Conservation (phyloP, 2,888 invertebrate species). For the Magallana nippona region DNA sequence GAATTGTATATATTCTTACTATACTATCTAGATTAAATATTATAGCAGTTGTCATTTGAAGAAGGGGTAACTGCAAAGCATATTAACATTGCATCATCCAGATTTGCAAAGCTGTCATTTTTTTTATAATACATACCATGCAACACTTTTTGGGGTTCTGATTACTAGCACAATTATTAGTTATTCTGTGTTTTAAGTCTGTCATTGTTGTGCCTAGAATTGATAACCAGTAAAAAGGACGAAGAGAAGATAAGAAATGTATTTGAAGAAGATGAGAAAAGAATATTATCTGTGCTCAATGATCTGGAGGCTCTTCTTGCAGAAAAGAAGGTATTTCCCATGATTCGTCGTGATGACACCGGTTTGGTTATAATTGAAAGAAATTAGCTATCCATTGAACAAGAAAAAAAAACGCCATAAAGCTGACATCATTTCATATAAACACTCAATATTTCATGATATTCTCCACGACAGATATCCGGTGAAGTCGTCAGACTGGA, state of each 20-base stretch:
- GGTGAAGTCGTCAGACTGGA: conserved; percentile 33
- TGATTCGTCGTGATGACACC: too few relatives aligned
- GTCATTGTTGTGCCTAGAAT: neutral
- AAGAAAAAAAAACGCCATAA: neutral
- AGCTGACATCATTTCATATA: neutral
- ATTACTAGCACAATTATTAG: too few relatives aligned
- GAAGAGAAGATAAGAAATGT: neutral
- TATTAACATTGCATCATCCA: too few relatives aligned
- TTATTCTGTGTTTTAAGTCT: too few relatives aligned
- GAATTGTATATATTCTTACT: too few relatives aligned
- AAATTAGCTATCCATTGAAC: neutral
- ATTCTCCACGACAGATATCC: conserved; percentile 14
- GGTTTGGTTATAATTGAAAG: neutral
- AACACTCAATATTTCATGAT: neutral
- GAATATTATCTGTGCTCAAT: neutral
- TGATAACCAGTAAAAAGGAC: neutral
- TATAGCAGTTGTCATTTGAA: too few relatives aligned
- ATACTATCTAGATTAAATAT: too few relatives aligned
- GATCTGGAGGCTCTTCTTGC: neutral
- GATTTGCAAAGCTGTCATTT: too few relatives aligned
- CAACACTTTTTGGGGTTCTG: too few relatives aligned
- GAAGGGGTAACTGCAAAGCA: too few relatives aligned
- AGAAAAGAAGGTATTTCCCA: neutral
- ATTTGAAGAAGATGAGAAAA: conserved; percentile 23
- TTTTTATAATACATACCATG: too few relatives aligned